Evolutionary conservation across 2,888 invertebrate genomes (phyloP).

Genomic region (Caenorhabditis plicata): DNA sequence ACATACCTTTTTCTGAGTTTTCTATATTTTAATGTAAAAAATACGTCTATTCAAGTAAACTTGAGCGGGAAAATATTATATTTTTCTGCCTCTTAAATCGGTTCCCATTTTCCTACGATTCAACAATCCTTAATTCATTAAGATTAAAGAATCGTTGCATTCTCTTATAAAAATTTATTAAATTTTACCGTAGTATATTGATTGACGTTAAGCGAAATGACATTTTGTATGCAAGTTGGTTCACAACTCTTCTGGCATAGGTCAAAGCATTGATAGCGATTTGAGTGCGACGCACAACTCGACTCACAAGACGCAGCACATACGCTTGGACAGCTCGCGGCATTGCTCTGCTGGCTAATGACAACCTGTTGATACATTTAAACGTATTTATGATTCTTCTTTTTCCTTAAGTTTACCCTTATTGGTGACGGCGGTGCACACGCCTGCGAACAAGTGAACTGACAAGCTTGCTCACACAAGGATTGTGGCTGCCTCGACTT

Average conservation of each 20-base stretch:
- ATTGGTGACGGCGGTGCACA: constrained; percentile 22
- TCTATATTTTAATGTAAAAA: too few relatives aligned
- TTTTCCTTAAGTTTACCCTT: constrained; percentile 2
- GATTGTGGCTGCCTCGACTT: constrained; percentile 24
- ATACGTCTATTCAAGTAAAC: too few relatives aligned
- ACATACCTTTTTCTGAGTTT: too few relatives aligned
- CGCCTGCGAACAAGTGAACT: constrained; percentile 35
- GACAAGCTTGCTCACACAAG: constrained; percentile 33
- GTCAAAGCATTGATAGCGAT: constrained; percentile 10
- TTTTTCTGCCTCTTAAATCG: too few relatives aligned
- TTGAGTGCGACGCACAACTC: constrained; percentile 26
- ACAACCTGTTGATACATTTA: constrained; percentile 15
- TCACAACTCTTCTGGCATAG: constrained; percentile 27
- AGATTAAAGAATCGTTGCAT: too few relatives aligned
- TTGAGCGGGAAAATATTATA: too few relatives aligned
- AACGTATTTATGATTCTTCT: neutral
- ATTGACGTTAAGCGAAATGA: constrained; percentile 26
- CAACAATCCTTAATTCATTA: too few relatives aligned
- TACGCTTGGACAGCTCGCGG: constrained; percentile 33
- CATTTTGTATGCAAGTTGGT: constrained; percentile 33
- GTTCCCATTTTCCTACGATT: too few relatives aligned
- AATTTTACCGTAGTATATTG: too few relatives aligned
- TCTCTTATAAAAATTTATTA: too few relatives aligned
- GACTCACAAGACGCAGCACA: constrained; percentile 31
- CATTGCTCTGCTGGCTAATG: constrained; percentile 31